Conservation (phyloP, 2,888 invertebrate genomes). For the Scaptomyza flava region DNA sequence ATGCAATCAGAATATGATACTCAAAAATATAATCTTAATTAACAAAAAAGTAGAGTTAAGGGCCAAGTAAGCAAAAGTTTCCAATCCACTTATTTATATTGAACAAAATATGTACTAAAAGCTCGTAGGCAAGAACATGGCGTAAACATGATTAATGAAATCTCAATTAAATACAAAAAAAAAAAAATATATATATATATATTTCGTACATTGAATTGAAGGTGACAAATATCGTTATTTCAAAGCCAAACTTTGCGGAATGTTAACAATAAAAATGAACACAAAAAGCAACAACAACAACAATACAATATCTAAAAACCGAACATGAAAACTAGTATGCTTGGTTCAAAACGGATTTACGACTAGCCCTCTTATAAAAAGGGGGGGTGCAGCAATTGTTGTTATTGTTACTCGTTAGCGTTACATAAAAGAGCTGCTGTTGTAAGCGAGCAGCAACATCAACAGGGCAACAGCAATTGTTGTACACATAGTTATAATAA, state of each 20-base stretch:
- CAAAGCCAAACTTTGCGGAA: conserved; percentile 57
- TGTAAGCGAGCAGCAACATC: conserved; percentile 51
- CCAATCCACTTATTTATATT: too few relatives aligned
- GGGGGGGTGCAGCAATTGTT: conserved; percentile 4
- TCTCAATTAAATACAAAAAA: conserved; percentile 23
- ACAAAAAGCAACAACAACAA: conserved; percentile 10
- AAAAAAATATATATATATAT: conserved; percentile 40
- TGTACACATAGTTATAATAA: conserved; percentile 71
- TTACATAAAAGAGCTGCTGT: conserved; percentile 77
- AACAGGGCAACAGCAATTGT: conserved; percentile 51
- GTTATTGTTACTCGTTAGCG: conserved; percentile 62
- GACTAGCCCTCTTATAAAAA: neutral
- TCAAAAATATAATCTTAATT: neutral
- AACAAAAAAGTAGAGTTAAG: too few relatives aligned
- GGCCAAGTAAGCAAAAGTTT: too few relatives aligned
- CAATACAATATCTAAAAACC: conserved; percentile 69
- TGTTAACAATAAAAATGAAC: conserved; percentile 74
- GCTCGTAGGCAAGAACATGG: conserved; percentile 36
- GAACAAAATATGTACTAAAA: neutral
- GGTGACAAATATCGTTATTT: conserved; percentile 26
- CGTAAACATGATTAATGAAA: conserved; percentile 30
- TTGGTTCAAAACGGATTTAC: conserved; percentile 45
- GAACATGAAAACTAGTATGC: conserved; percentile 59
- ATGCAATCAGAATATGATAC: neutral
- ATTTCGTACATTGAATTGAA: conserved; percentile 39